These are phyloP conservation scores for Pelecanoides urinatrix DNA, from an alignment of 2,113 vertebrate species.

Conservation along the genomic window DNA sequence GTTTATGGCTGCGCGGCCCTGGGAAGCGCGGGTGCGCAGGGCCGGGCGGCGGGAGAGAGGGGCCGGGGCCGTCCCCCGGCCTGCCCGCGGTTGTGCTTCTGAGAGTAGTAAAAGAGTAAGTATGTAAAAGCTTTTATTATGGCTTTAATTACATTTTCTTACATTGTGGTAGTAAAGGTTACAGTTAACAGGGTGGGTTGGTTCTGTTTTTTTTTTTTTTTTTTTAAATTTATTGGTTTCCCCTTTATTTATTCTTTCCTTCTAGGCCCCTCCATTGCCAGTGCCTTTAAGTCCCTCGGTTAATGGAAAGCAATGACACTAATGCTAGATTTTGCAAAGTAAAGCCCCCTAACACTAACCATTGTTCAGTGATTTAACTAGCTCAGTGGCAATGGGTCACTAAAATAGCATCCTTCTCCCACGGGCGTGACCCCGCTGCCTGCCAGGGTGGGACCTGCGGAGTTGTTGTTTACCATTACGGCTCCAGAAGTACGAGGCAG, in stretches of 20 bases:
- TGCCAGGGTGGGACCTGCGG: constrained; percentile 23
- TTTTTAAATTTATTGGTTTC: not conserved
- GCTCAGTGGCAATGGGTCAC: constrained; percentile 66
- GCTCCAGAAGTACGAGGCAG: not conserved
- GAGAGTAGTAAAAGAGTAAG: constrained; percentile 9
- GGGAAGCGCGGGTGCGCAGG: not conserved
- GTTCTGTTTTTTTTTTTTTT: not conserved
- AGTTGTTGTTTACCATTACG: not conserved
- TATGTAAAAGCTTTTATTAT: constrained; percentile 33
- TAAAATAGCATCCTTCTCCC: constrained; percentile 61
- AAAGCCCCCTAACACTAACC: constrained; percentile 61
- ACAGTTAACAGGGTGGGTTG: not conserved
- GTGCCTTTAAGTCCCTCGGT: constrained; percentile 31
- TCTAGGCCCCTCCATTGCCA: not conserved
- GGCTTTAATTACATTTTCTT: constrained; percentile 14
- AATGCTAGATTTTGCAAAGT: constrained; percentile 61
- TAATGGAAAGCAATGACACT: constrained; percentile 57
- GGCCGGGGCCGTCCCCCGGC: not conserved
- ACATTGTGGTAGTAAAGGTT: constrained; percentile 21
- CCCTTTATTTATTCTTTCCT: constrained; percentile 18
- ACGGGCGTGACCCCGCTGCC: constrained; percentile 33
- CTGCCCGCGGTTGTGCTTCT: not conserved
- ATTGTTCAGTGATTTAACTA: constrained; percentile 70
- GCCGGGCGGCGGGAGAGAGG: not conserved
- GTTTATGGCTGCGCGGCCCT: not conserved